Conservation (phyloP, 2,797 vertebrate species). For the Eulemur rubriventer region DNA sequence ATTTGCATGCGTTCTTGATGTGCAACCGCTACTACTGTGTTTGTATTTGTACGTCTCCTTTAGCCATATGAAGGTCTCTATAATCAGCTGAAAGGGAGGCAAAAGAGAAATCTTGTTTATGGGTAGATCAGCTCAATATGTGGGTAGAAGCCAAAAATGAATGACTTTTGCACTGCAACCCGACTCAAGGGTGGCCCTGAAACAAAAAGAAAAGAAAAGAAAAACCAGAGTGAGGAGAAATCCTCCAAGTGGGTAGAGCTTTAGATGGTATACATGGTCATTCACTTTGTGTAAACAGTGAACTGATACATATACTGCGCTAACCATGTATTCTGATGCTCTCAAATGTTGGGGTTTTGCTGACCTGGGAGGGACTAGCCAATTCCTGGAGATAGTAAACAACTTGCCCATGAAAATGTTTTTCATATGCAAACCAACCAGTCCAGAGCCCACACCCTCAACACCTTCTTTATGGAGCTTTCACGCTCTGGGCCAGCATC, state of each 20-base stretch:
- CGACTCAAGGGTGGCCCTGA: neutral
- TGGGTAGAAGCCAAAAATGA: neutral
- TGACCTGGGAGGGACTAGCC: neutral
- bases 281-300: neutral
- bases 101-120: neutral
- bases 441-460: neutral
- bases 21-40: neutral
- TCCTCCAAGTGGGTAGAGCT: neutral
- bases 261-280: neutral
- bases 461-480: neutral
- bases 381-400: neutral
- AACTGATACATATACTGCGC: neutral
- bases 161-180: neutral
- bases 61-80: neutral
- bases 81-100: neutral
- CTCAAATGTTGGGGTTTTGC: neutral
- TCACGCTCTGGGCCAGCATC: neutral
- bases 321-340: neutral
- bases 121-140: neutral
- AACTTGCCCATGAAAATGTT: neutral
- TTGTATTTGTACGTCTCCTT: neutral
- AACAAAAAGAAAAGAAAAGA: neutral
- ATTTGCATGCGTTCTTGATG: neutral
- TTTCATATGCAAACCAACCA: neutral
- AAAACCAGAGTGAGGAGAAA: neutral